Evolutionary conservation across 2,888 invertebrate genomes (phyloP), one percentile per base, ranked within the genome.

Genomic region (Lordiphosa andalusiaca): DNA sequence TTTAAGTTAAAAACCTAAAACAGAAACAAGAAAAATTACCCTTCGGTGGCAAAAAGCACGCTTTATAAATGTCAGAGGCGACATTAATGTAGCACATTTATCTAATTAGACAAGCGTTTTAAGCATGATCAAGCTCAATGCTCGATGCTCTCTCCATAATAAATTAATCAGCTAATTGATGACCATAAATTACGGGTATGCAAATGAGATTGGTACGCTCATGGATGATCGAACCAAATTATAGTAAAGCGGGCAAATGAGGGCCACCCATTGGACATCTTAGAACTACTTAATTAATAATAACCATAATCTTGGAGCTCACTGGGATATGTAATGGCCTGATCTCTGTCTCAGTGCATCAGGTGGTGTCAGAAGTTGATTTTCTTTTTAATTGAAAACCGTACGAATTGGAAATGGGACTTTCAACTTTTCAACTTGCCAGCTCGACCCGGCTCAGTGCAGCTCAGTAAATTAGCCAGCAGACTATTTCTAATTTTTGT

Each of bases 241-340:
- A n/a, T n/a, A n/a, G n/a, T 74, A 67, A 68, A 74, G 68, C 68
- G 72, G 54, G 57, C 77, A 81, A 77, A 77, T 81, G 65, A 54
- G 53, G 55, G 51, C 67, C 66, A 65, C 65, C 65, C 65, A 66
- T 40, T 19, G 58, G 36, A 56, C 16, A 1, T 1, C 16, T n/a
- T 10, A 36, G 25, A 25, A 19, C 87, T 88, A 86, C 87, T 88
- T 87, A 88, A 88, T 88, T 88, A 88, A 88, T 88, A 88, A 88
- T 88, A 88, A 87, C n/a, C n/a, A n/a, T 86, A 87, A 88, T 88
- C 87, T 87, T 86, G 86, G 85, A 85, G 84, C 9, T 9, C 83
- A 86, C 83, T n/a, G 86, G 87, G 84, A 85, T 84, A 84, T 80
- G 67, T 53, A 57, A 13, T 54, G 60, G 53, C 49, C 30, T 30